Percentiles rank a stretch among this genome's conserved stretches.
Conservation (phyloP, 2,113 vertebrate species). For the Isurus oxyrinchus region DNA sequence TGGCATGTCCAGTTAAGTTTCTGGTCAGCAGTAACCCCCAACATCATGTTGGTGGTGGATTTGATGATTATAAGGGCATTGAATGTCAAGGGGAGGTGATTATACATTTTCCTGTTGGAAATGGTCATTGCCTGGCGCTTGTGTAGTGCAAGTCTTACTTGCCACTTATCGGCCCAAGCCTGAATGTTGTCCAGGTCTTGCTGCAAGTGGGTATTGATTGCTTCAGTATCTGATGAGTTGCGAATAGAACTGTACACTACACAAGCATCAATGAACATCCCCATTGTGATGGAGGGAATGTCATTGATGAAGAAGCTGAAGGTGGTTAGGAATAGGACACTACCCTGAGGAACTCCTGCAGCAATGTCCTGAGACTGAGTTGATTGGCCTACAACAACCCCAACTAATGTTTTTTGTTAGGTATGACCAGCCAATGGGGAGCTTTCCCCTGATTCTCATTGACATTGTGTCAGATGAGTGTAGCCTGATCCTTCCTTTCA, state of each 20-base stretch:
- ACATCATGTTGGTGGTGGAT: neutral
- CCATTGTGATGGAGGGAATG: neutral
- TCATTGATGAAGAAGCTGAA: neutral
- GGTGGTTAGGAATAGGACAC: neutral
- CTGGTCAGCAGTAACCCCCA: neutral
- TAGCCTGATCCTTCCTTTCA: neutral
- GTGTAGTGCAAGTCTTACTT: neutral
- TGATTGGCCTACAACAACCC: neutral
- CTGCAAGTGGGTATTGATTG: neutral
- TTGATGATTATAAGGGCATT: neutral
- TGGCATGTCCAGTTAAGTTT: neutral
- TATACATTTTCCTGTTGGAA: too few species aligned
- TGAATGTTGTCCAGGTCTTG: neutral
- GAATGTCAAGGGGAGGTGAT: neutral
- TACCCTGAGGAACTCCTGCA: neutral
- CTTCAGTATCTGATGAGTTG: neutral
- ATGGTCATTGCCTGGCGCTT: neutral
- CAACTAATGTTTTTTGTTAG: neutral
- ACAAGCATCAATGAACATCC: neutral
- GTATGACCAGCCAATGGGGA: neutral
- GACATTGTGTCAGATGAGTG: neutral
- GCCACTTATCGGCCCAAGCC: neutral
- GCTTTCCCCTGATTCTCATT: neutral
- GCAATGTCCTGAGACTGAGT: neutral
- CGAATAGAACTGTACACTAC: neutral